Base-by-base conservation (phyloP, 2,888 invertebrate species). In the Ormyrus pomaceus region DNA sequence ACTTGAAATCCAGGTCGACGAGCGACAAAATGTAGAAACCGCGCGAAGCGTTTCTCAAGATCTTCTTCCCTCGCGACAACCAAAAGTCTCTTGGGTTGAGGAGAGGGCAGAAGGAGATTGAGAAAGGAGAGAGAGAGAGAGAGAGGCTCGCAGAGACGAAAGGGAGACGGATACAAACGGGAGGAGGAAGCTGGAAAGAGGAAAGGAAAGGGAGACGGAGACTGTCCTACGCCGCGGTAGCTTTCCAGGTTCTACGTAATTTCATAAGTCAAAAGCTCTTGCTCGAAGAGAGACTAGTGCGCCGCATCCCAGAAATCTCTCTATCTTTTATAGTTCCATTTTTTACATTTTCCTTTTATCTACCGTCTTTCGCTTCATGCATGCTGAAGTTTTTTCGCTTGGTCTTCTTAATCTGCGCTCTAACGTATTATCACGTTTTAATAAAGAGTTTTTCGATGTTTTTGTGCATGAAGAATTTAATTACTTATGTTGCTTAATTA, bases 261-360 rank as follows among this genome's bases (percentile, higher is more conserved):
- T 83, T 77, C 77, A 79, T 82, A 82, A 75, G 77, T 66, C 73
- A 77, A 81, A 74, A 72, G 65, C 77, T 78, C 59, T 53, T 53
- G 51, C 51, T 55, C 46, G 34, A 34, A 34, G 34, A 34, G 34
- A 34, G 34, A 34, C 34, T 34, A 34, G 34, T 34, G 34, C 34
- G 34, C 34, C 34, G 34, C 34, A 34, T 34, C 34, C 34, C 34
- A 3, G 34, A 4, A 34, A 34, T 34, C 34, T 34, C 34, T 34
- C 34, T 34, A 34, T 34, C 34, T 34, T 34, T 34, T 34, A 34
- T 34, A 34, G 34, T 34, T 34, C 34, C 2, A 34, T 34, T 34
- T 34, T 34, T 34, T 34, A 19, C 34, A 34, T 34, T 34, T 34
- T 34, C 34, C 34, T 34, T 34, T 34, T 34, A 34, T 34, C 34